Conservation (phyloP, 2,888 invertebrate genomes). For the Polyommatus iphigenia region DNA sequence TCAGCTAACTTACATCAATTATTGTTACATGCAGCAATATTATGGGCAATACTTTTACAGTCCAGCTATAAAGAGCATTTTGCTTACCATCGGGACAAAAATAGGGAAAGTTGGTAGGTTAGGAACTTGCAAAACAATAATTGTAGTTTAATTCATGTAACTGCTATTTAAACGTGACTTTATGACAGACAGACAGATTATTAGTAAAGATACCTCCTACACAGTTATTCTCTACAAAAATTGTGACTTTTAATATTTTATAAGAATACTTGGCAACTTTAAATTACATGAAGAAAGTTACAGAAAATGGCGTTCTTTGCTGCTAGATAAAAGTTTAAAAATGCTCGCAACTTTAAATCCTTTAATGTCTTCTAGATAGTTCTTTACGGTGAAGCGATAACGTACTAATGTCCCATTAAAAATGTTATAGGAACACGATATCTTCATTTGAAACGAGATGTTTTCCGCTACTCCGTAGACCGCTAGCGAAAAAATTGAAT, state of each 20-base stretch:
- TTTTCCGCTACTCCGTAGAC: neutral
- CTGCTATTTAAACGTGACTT: too few relatives aligned
- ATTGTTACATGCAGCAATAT: too few relatives aligned
- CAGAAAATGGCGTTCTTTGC: slow-evolving; percentile 8
- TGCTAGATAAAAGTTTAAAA: slow-evolving; percentile 22
- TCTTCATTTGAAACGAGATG: neutral
- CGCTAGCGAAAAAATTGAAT: too few relatives aligned
- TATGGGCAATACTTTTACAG: too few relatives aligned
- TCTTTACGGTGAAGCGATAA: slow-evolving; percentile 2
- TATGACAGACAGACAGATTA: too few relatives aligned
- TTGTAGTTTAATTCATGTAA: too few relatives aligned
- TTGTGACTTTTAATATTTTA: neutral
- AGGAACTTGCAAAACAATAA: too few relatives aligned
- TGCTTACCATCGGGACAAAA: too few relatives aligned
- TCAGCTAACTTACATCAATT: too few relatives aligned
- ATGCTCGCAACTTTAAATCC: slow-evolving; percentile 5
- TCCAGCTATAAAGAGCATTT: too few relatives aligned
- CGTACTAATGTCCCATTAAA: slow-evolving; percentile 19
- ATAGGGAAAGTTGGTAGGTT: too few relatives aligned
- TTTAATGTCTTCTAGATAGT: slow-evolving; percentile 26
- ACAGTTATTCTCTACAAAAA: neutral
- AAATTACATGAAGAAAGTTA: neutral
- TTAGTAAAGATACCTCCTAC: too few relatives aligned
- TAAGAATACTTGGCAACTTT: slow-evolving; percentile 2
- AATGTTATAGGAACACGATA: neutral